Conservation (phyloP, 2,113 vertebrate genomes). For the Rhinoptilus africanus region DNA sequence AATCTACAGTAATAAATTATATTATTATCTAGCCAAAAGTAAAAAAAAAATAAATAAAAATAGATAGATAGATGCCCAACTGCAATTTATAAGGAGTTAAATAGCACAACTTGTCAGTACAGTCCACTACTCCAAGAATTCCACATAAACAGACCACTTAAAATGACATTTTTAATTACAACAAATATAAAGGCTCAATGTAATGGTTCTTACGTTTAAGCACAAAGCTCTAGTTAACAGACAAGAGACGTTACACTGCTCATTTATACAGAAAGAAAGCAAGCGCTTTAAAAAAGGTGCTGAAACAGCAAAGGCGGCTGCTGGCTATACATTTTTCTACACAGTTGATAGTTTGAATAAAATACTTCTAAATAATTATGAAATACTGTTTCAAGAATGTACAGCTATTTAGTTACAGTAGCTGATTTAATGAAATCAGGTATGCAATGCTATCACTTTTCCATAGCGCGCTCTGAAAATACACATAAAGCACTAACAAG, state of each 20-base stretch:
- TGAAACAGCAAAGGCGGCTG: conserved; percentile 58
- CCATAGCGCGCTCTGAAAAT: not conserved
- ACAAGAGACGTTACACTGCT: not conserved
- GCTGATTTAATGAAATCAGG: conserved; percentile 26
- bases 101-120: not conserved
- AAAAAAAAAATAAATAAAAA: not conserved
- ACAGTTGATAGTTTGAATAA: conserved; percentile 45
- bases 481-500: not conserved
- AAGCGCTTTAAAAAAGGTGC: conserved; percentile 5
- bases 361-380: conserved; percentile 59
- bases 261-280: conserved; percentile 18
- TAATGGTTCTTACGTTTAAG: not conserved
- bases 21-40: not conserved
- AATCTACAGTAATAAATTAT: conserved; percentile 37
- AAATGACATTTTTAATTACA: conserved; percentile 26
- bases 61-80: not conserved
- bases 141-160: not conserved
- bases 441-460: not conserved
- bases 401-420: not conserved
- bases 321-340: conserved; percentile 51
- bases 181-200: not conserved
- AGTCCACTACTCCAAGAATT: not conserved
- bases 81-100: not conserved
- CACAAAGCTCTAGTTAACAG: not conserved
- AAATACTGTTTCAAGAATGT: conserved; percentile 33